Evolutionary conservation across 1,140 invertebrate genomes (phyloP).

Genomic region (Cherax destructor): DNA sequence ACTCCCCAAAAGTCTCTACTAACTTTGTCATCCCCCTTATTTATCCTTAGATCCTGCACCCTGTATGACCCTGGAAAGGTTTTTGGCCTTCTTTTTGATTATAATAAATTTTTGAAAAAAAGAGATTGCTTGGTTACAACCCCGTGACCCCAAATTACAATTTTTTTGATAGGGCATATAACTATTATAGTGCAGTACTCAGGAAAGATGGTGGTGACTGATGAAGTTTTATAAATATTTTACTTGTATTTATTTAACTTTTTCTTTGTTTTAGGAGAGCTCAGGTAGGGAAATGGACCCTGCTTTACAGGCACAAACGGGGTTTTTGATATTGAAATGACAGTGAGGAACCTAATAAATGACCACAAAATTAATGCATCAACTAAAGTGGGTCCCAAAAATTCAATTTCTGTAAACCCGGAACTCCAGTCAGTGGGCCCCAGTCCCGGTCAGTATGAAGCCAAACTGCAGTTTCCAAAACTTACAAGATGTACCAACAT

Average conservation of each 20-base stretch:
- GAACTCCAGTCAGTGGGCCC: constrained; percentile 32
- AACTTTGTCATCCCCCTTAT: too few species aligned
- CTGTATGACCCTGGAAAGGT: too few species aligned
- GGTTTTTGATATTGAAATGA: constrained; percentile 25
- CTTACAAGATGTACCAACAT: constrained; percentile 29
- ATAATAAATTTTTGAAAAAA: too few species aligned
- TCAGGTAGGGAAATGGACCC: constrained; percentile 54
- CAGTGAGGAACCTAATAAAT: constrained; percentile 12
- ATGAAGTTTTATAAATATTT: not conserved
- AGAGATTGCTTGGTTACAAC: too few species aligned
- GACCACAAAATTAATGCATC: not conserved
- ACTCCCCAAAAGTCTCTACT: too few species aligned
- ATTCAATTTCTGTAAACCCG: constrained; percentile 52
- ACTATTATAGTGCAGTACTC: too few species aligned
- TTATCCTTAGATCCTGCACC: too few species aligned
- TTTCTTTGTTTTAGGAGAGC: constrained; percentile 15
- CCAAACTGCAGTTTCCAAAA: constrained; percentile 42
- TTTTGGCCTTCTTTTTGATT: too few species aligned
- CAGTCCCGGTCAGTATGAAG: constrained; percentile 17
- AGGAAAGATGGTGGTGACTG: too few species aligned
- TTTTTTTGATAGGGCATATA: too few species aligned
- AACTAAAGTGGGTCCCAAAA: not conserved
- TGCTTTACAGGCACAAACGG: constrained; percentile 23
- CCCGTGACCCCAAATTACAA: too few species aligned
- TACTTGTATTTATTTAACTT: not conserved